These are phyloP conservation scores for Sarotherodon lohbergeri DNA, from an alignment of 2,113 vertebrate species.

Conservation along the genomic window DNA sequence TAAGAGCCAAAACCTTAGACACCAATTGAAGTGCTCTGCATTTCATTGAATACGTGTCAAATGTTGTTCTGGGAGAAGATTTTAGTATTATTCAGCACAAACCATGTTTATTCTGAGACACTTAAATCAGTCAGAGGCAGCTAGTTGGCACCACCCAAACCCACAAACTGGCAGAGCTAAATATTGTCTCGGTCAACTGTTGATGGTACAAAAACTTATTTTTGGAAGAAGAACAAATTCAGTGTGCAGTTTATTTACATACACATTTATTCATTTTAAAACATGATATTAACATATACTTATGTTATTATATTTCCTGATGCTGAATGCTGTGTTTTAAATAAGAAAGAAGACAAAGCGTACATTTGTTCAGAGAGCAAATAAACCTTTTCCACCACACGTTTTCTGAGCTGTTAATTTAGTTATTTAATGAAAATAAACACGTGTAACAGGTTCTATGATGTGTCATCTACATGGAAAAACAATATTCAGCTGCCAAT, in stretches of 20 bases:
- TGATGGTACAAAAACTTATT: not conserved
- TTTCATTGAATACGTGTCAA: conserved; percentile 7
- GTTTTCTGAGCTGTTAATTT: not conserved
- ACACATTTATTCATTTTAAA: not conserved
- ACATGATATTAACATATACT: not conserved
- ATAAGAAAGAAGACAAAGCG: not conserved
- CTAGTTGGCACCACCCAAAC: conserved; percentile 2
- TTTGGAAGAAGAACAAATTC: not conserved
- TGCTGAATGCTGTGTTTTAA: not conserved
- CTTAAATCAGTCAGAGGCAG: conserved; percentile 16
- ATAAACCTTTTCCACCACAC: rapidly evolving
- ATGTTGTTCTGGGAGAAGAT: conserved; percentile 25
- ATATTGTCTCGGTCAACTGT: conserved; percentile 23
- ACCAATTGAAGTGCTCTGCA: conserved; percentile 9
- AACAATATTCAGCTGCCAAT: not conserved
- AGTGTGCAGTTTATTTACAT: not conserved
- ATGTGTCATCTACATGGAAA: not conserved
- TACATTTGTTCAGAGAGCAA: not conserved
- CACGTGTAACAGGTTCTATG: rapidly evolving
- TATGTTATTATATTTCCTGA: not conserved
- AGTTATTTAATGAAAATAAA: not conserved
- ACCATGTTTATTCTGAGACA: conserved; percentile 30
- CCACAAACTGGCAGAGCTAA: conserved; percentile 16
- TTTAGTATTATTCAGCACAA: conserved; percentile 23
- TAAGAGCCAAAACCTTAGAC: conserved; percentile 46